These are phyloP conservation scores for Rhinophrynus dorsalis DNA, from an alignment of 2,797 vertebrate genomes.

Conservation along the genomic window DNA sequence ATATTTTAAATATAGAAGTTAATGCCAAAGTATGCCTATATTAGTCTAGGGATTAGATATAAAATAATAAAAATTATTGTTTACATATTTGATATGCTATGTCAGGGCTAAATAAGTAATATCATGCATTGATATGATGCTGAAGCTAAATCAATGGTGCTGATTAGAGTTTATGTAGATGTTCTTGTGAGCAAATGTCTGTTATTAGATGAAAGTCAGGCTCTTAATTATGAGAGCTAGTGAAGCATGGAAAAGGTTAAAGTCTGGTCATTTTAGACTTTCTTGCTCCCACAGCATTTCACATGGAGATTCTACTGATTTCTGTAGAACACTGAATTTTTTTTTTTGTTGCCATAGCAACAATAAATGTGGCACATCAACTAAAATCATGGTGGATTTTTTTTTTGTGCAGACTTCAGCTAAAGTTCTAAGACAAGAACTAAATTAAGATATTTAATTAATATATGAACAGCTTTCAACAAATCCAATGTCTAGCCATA, in stretches of 20 bases:
- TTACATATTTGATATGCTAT: too few species aligned
- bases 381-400: background rate
- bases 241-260: background rate
- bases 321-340: background rate
- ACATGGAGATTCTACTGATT: conserved; percentile 5
- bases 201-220: too few species aligned
- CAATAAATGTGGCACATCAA: conserved; percentile 11
- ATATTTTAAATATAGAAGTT: too few species aligned
- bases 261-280: background rate
- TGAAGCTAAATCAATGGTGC: too few species aligned
- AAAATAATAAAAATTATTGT: too few species aligned
- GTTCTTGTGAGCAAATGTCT: too few species aligned
- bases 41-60: too few species aligned
- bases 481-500: background rate
- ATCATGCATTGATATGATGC: too few species aligned
- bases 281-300: background rate
- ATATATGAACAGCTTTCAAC: conserved; percentile 14
- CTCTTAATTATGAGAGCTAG: too few species aligned
- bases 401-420: conserved; percentile 27
- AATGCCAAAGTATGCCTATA: too few species aligned
- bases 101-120: too few species aligned
- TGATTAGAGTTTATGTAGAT: too few species aligned
- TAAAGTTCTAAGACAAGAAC: conserved; percentile 21
- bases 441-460: conserved; percentile 41
- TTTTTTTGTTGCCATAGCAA: conserved; percentile 6